phyloP scores from a whole-genome alignment of 2,113 vertebrate species.

The Cryptotis parvus region DNA sequence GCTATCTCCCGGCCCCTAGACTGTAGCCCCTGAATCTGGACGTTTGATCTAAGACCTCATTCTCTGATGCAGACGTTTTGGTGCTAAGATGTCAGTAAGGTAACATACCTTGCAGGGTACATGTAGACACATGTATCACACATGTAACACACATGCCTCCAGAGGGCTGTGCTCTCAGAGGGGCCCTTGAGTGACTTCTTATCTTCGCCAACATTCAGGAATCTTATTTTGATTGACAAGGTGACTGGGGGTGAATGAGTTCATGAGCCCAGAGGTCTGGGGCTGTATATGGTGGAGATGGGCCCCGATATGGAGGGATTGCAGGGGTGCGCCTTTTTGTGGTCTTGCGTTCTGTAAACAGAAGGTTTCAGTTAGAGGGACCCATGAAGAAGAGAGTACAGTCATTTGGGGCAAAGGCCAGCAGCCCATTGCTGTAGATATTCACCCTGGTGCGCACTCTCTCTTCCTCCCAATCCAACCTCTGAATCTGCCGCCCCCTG shows the following conservation, averaged over 20 bases:
- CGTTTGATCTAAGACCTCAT: background rate
- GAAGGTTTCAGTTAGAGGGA: background rate
- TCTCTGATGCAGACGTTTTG: background rate
- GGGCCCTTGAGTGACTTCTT: too few species aligned
- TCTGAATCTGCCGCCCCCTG: background rate
- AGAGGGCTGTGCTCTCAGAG: too few species aligned
- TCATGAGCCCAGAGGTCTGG: too few species aligned
- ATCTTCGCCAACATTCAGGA: too few species aligned
- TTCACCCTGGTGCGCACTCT: background rate
- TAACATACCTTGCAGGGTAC: rapidly evolving
- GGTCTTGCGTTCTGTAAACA: background rate
- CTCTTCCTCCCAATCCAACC: background rate
- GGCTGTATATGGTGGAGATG: background rate
- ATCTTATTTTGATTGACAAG: too few species aligned
- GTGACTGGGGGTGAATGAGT: too few species aligned
- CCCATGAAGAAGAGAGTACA: background rate
- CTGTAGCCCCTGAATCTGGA: background rate
- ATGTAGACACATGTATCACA: too few species aligned
- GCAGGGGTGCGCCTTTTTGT: background rate
- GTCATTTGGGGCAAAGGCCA: background rate
- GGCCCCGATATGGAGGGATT: background rate
- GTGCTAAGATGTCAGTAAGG: background rate
- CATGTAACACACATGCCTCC: too few species aligned
- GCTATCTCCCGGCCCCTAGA: too few species aligned
- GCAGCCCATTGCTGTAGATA: background rate